These are phyloP conservation scores for Meandrusa payeni DNA, from an alignment of 2,888 invertebrate genomes.

Conservation along the genomic window DNA sequence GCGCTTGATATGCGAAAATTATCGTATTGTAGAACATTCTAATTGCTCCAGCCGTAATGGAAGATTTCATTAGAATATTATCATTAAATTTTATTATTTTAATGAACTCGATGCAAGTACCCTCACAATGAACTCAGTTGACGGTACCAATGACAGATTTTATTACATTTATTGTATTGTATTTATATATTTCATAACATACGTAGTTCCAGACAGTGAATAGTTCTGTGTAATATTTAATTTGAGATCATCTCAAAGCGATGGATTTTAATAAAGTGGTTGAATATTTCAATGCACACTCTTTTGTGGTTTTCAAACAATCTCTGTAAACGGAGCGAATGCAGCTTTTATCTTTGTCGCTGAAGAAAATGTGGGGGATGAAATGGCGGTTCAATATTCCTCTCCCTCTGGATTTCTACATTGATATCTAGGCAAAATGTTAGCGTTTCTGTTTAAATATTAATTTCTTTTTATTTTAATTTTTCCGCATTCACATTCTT, in stretches of 20 bases:
- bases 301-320: constrained; percentile 43
- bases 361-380: constrained; percentile 47
- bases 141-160: no score
- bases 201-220: no score
- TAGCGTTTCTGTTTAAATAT: constrained; percentile 14
- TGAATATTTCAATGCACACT: constrained; percentile 28
- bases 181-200: no score
- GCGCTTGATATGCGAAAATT: no score
- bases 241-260: not conserved
- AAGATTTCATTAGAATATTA: no score
- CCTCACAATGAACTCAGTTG: no score
- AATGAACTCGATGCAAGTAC: no score
- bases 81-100: no score
- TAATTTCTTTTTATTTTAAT: not conserved
- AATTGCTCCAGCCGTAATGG: no score
- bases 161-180: no score
- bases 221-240: constrained; percentile 6
- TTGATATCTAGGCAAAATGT: constrained; percentile 2
- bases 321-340: constrained; percentile 45
- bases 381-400: constrained; percentile 27
- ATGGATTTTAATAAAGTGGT: constrained; percentile 18
- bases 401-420: constrained; percentile 15
- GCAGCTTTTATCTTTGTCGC: constrained; percentile 55
- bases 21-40: no score
- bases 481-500: not conserved